Percentiles rank a stretch among this genome's conserved stretches.
These are phyloP conservation scores for Xyrichtys novacula DNA, from an alignment of 2,797 vertebrate species.

Conservation along the genomic window DNA sequence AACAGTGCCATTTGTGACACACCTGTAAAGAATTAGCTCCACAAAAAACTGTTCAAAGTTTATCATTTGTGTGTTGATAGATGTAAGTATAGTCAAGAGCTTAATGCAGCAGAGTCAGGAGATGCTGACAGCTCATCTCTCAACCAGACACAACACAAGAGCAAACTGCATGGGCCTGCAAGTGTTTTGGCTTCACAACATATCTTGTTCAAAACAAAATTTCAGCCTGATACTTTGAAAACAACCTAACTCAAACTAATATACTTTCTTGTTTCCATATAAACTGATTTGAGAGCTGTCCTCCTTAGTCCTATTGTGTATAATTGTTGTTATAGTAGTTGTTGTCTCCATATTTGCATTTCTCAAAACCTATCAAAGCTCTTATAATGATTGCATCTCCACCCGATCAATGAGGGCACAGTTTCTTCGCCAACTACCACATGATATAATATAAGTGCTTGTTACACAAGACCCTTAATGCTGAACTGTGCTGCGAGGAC, in stretches of 20 bases:
- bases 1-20: no score
- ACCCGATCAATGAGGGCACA: slow-evolving; percentile 18
- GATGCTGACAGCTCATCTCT: no score
- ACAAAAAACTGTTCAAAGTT: no score
- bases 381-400: slow-evolving; percentile 4
- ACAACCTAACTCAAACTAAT: slow-evolving; percentile 23
- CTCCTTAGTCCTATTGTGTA: slow-evolving; percentile 16
- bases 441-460: slow-evolving; percentile 25
- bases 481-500: slow-evolving; percentile 33
- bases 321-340: no score
- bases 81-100: no score
- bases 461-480: slow-evolving; percentile 2
- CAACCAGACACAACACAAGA: no score
- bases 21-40: no score
- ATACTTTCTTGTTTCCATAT: slow-evolving; percentile 3
- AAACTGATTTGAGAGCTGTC: slow-evolving; percentile 24
- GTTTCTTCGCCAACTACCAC: slow-evolving; percentile 25
- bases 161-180: no score
- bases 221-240: neutral
- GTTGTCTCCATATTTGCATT: slow-evolving; percentile 37
- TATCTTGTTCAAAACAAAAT: neutral
- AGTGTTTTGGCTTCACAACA: no score
- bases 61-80: no score
- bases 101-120: no score
- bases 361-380: slow-evolving; percentile 28